Evolutionary conservation across 2,888 invertebrate genomes (phyloP).

Genomic region (Aphidoletes aphidimyza): DNA sequence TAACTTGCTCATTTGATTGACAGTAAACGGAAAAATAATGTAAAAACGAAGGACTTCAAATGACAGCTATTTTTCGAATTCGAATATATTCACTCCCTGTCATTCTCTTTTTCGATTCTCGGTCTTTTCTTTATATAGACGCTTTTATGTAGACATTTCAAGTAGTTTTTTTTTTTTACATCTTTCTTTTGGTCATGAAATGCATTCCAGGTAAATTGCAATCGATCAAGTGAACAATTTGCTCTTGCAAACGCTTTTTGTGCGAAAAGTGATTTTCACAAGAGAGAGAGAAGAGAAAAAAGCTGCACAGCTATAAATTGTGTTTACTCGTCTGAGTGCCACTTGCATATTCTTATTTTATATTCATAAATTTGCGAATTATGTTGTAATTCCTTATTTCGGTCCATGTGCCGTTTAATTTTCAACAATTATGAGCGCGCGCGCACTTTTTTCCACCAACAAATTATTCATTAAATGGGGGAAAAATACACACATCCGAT

Average conservation of each 20-base stretch:
- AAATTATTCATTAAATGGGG: conserved; percentile 26
- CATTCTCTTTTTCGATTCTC: no score
- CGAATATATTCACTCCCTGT: neutral
- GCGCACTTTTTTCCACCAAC: neutral
- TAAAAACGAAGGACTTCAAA: neutral
- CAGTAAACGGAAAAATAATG: neutral
- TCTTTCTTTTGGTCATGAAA: neutral
- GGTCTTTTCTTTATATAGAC: no score
- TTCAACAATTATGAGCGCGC: neutral
- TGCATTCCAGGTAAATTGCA: conserved; percentile 32
- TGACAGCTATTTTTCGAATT: neutral
- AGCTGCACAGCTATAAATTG: neutral
- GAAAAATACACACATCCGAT: neutral
- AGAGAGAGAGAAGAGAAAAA: neutral
- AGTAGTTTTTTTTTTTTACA: no score
- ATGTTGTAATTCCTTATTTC: neutral
- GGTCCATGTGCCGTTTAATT: neutral
- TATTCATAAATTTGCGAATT: conserved; percentile 10
- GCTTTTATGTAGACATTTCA: no score
- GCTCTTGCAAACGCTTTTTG: neutral
- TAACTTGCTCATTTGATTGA: neutral
- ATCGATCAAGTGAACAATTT: conserved; percentile 31
- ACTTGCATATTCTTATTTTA: conserved; percentile 42
- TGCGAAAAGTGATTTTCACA: no score
- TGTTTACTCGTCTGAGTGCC: neutral